Percentiles rank a stretch among this genome's conserved stretches.
These are phyloP conservation scores for Neostethus bicornis DNA, from an alignment of 2,797 vertebrate species.

Conservation along the genomic window DNA sequence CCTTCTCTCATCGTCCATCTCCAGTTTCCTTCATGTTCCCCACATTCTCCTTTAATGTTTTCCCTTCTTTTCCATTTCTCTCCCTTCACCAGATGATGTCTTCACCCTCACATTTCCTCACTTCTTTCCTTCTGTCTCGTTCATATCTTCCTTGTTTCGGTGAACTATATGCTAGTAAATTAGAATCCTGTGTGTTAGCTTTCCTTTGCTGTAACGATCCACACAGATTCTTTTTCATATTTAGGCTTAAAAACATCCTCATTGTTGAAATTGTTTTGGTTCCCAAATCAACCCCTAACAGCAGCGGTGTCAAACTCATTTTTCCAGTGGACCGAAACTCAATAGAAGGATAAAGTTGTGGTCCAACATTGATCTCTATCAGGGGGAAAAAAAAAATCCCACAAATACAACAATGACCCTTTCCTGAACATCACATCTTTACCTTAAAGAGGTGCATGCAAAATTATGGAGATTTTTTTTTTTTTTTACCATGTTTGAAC, in stretches of 20 bases:
- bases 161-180: slow-evolving; percentile 67
- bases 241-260: background rate
- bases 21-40: no score
- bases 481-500: no score
- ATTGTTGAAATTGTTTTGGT: slow-evolving; percentile 38
- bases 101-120: background rate
- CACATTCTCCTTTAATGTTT: no score
- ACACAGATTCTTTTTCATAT: slow-evolving; percentile 30
- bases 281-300: slow-evolving; percentile 14
- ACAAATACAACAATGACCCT: no score
- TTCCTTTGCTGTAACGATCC: slow-evolving; percentile 39
- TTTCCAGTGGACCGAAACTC: no score
- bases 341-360: no score
- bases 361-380: no score
- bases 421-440: no score
- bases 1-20: no score
- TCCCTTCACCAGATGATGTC: background rate
- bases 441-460: no score
- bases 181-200: slow-evolving; percentile 40
- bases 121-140: slow-evolving; percentile 1
- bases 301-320: background rate
- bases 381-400: no score
- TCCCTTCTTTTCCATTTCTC: background rate
- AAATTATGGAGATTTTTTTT: no score
- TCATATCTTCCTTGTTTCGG: slow-evolving; percentile 3